Percentiles rank a stretch among this genome's conserved stretches.
Evolutionary conservation across 2,113 vertebrate species (phyloP).

Genomic region (Pituophis catenifer): DNA sequence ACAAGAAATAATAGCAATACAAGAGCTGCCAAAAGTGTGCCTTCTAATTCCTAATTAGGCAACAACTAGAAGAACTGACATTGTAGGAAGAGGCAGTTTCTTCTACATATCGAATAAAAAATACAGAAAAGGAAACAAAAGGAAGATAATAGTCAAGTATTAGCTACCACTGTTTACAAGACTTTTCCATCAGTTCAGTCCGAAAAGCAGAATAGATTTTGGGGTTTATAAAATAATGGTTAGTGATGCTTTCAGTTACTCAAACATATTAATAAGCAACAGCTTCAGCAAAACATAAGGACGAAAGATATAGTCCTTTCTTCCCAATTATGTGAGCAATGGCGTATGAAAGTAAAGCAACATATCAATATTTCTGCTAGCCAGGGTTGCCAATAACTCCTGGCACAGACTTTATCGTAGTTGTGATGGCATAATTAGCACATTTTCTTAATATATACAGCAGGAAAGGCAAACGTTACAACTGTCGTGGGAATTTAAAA

Average conservation of each 20-base stretch:
- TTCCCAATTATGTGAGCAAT: conserved; percentile 44
- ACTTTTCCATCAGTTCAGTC: conserved; percentile 15
- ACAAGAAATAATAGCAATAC: conserved; percentile 70
- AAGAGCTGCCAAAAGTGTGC: conserved; percentile 74
- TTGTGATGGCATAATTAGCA: conserved; percentile 67
- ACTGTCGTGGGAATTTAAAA: conserved; percentile 69
- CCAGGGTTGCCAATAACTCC: conserved; percentile 58
- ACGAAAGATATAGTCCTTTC: accelerated
- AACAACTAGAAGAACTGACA: conserved; percentile 45
- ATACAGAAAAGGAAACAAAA: conserved; percentile 45
- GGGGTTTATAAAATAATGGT: conserved; percentile 3
- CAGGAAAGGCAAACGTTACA: conserved; percentile 68
- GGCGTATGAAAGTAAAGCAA: conserved; percentile 37
- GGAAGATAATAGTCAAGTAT: conserved; percentile 44
- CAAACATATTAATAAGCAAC: conserved; percentile 31
- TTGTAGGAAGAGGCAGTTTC: conserved; percentile 51
- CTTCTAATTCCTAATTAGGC: conserved; percentile 75
- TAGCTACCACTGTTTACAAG: conserved; percentile 24
- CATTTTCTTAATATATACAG: conserved; percentile 71
- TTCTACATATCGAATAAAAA: conserved; percentile 63
- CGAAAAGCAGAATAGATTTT: not conserved
- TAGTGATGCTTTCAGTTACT: conserved; percentile 21
- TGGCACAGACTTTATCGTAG: conserved; percentile 61
- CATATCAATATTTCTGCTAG: conserved; percentile 41
- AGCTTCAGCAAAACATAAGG: not conserved